Evolutionary conservation across 37 sponge, comb jelly and placozoan genomes (phyloP).

Genomic region (Halisarca cf. caerulea): DNA sequence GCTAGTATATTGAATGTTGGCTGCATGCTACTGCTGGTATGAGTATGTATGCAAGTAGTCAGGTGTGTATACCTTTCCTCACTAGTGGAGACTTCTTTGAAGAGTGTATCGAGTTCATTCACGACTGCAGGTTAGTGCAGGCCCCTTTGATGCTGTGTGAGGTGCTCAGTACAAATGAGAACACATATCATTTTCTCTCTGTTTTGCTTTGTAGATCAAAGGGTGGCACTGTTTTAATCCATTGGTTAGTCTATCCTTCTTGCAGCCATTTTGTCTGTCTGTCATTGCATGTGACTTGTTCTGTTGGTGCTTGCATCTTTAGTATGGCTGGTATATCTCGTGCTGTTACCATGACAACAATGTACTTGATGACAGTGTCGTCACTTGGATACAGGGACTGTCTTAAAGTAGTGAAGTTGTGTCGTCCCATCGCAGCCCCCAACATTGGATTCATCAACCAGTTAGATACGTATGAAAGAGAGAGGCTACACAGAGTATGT

Average conservation of each 20-base stretch:
- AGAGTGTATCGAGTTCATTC: constrained; percentile 81
- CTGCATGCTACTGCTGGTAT: too few species aligned
- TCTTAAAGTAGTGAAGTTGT: constrained; percentile 52
- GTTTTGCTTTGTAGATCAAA: constrained; percentile 20
- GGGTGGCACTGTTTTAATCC: constrained; percentile 70
- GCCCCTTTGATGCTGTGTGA: neutral
- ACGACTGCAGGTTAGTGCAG: constrained; percentile 47
- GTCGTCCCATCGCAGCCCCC: constrained; percentile 68
- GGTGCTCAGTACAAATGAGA: neutral
- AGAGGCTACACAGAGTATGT: constrained; percentile 35
- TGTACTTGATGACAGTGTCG: constrained; percentile 72
- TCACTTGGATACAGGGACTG: constrained; percentile 50
- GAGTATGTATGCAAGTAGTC: too few species aligned
- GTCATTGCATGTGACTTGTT: neutral
- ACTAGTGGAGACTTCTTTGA: constrained; percentile 38
- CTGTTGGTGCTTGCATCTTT: neutral
- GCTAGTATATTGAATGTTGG: too few species aligned
- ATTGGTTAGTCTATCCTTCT: constrained; percentile 59
- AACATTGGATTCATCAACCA: constrained; percentile 76
- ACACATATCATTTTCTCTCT: neutral
- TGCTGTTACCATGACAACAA: constrained; percentile 63
- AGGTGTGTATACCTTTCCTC: too few species aligned
- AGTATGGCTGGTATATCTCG: constrained; percentile 88
- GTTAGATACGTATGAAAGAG: constrained; percentile 47
- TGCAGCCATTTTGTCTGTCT: neutral